Conservation (phyloP, 2,797 vertebrate species). For the Myiotriccus ornatus region DNA sequence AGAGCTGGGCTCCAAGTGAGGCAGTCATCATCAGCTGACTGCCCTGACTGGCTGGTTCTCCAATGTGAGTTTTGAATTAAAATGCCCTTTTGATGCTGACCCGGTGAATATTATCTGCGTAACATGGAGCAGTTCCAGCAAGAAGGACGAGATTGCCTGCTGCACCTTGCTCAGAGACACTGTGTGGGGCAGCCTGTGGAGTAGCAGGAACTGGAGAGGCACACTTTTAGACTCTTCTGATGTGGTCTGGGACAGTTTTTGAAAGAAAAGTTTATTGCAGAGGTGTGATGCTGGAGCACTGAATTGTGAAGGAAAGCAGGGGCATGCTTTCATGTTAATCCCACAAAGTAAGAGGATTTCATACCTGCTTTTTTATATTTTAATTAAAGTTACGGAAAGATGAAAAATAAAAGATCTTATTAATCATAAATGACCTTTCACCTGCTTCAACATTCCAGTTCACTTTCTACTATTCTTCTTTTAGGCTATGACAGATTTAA, state of each 20-base stretch:
- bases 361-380: neutral
- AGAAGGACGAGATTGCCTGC: neutral
- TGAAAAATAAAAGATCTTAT: neutral
- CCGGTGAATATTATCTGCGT: neutral
- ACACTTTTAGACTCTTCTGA: neutral
- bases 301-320: neutral
- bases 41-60: neutral
- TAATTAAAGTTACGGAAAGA: neutral
- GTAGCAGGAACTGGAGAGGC: neutral
- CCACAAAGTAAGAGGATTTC: neutral
- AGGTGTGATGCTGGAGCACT: neutral
- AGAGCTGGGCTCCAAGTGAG: neutral
- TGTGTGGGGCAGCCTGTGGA: neutral
- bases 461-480: neutral
- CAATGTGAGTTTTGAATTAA: neutral
- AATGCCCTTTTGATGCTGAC: neutral
- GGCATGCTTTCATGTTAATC: neutral
- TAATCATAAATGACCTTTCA: constrained; percentile 4
- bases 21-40: neutral
- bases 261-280: neutral
- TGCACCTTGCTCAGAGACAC: neutral
- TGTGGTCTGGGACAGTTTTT: neutral
- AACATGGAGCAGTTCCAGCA: neutral
- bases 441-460: neutral
- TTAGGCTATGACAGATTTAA: neutral